Evolutionary conservation across 2,888 invertebrate species (phyloP).

Genomic region (Hypselothyrea guttata): DNA sequence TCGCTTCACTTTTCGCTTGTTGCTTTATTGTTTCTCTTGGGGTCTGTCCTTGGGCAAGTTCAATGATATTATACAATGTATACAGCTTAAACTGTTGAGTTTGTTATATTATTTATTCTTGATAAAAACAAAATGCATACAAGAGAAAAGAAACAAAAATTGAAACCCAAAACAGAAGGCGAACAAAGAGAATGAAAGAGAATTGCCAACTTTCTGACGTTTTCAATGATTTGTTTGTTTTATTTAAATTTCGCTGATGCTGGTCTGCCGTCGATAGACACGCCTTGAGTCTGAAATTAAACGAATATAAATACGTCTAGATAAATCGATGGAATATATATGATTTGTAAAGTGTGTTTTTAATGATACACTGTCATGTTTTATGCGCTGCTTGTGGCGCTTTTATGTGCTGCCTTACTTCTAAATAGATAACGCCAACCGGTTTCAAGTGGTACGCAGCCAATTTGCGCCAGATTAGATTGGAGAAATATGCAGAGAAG

Average conservation of each 20-base stretch:
- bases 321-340: constrained; percentile 1
- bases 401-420: no score
- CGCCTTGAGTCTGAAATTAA: constrained; percentile 32
- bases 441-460: neutral
- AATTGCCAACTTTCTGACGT: constrained; percentile 3
- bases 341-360: no score
- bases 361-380: no score
- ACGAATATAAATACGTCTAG: constrained; percentile 7
- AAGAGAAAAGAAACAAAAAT: no score
- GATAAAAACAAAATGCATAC: constrained; percentile 29
- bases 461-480: neutral
- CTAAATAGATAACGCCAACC: neutral
- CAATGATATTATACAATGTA: constrained; percentile 53
- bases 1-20: constrained; percentile 7
- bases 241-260: constrained; percentile 9
- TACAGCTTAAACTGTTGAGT: constrained; percentile 32
- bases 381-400: no score
- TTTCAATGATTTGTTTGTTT: constrained; percentile 26
- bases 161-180: neutral
- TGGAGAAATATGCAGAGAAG: no score
- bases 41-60: constrained; percentile 68
- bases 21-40: constrained; percentile 23
- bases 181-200: constrained; percentile 9
- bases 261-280: constrained; percentile 8
- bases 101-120: constrained; percentile 40